phyloP scores from a whole-genome alignment of 2,797 vertebrate genomes.

The Anabas testudineus region DNA sequence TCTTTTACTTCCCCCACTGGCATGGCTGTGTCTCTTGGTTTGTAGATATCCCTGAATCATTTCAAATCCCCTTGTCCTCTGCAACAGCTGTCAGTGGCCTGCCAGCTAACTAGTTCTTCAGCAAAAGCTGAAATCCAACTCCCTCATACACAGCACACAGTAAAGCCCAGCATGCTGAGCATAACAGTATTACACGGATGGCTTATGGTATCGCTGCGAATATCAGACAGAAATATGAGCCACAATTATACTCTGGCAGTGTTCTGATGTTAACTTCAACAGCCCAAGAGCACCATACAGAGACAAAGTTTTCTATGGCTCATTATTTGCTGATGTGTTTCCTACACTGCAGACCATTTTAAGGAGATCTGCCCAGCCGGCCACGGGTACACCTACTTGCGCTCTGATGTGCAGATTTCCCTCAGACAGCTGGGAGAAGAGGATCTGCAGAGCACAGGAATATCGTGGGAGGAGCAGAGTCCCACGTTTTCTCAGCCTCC shows the following conservation, averaged over 20 bases:
- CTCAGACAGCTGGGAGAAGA: constrained; percentile 90
- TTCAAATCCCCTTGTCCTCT: constrained; percentile 46
- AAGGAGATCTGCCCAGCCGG: constrained; percentile 88
- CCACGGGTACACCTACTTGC: constrained; percentile 86
- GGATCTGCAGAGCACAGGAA: constrained; percentile 82
- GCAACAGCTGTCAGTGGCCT: constrained; percentile 61
- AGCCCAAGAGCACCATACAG: constrained; percentile 4
- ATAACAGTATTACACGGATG: constrained; percentile 63
- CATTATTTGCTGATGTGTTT: constrained; percentile 52
- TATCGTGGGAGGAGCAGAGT: constrained; percentile 70
- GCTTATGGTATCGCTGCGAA: constrained; percentile 57
- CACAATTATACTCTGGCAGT: constrained; percentile 54
- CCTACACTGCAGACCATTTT: constrained; percentile 81
- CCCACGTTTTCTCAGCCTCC: constrained; percentile 67
- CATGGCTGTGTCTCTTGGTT: constrained; percentile 44
- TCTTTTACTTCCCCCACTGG: constrained; percentile 54
- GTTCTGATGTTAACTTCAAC: constrained; percentile 33
- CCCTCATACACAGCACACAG: constrained; percentile 41
- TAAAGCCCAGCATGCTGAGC: constrained; percentile 49
- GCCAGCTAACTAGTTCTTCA: constrained; percentile 40
- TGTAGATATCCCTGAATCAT: constrained; percentile 36
- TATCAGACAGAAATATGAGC: constrained; percentile 62
- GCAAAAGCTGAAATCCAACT: constrained; percentile 41
- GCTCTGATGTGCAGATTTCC: constrained; percentile 84
- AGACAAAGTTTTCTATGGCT: constrained; percentile 50